Evolutionary conservation across 2,113 vertebrate genomes (phyloP), one percentile per base, ranked within the genome.

Genomic region (Xiphophorus maculatus): DNA sequence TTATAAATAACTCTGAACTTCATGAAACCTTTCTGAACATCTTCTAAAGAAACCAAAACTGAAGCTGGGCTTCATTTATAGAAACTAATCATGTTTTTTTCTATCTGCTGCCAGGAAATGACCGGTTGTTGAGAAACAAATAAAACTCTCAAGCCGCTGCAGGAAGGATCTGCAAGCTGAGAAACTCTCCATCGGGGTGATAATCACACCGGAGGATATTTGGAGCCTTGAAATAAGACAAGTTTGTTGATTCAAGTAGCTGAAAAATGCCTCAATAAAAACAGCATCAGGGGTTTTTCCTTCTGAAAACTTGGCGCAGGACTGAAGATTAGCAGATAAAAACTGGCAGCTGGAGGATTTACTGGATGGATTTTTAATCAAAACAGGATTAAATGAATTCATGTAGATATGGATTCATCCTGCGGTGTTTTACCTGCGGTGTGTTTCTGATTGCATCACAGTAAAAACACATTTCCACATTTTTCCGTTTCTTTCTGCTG

Each of bases 361-460:
- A 73, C 4, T 54, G 68, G 73, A 84, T 77, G 74, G 32, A 67
- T 62, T 35, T 84, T 80, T 82, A 86, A 89, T 90, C 69, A 90
- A 75, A 88, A 44, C 29, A 32, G 67, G 76, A 84, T 86, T 81
- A 83, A 81, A 78, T 12, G 73, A 15, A 19, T 17, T 6, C 44
- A 48, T 51, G 17, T 14, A 0, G 28, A 60, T 25, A 15, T 15
- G 66, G 40, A 42, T 42, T 42, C 40, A 15, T 42, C 48, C 22
- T 58, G 51, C 51, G 10, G 51, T 3, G 51, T 58, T 58, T n/a
- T 48, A 48, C 44, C 19, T 25, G 51, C 51, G 25, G 6, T 25
- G 0, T 17, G 51, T 10, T 6, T 58, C 51, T 58, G 51, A 58
- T n/a, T 58, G 51, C 51, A 58, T n/a, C 22, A 19, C 25, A 58